Conservation (phyloP, 2,797 vertebrate genomes). For the Galago senegalensis region DNA sequence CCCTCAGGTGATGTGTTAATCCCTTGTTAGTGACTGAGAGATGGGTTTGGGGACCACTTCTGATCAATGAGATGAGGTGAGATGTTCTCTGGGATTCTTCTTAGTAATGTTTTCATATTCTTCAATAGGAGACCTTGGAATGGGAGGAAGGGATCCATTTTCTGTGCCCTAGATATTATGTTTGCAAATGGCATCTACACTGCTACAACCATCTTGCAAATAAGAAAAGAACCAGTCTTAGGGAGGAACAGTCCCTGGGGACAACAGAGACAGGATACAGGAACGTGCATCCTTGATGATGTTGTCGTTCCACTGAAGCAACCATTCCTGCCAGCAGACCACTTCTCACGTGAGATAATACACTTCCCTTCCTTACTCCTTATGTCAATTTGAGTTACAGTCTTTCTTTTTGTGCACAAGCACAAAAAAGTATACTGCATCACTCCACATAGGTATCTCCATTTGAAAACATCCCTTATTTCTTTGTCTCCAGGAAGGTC, state of each 20-base stretch:
- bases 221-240: slow-evolving; percentile 34
- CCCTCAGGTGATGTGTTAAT: background rate
- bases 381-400: background rate
- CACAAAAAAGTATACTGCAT: background rate
- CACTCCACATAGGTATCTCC: background rate
- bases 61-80: background rate
- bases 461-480: background rate
- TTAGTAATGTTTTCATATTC: slow-evolving; percentile 9
- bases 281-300: background rate
- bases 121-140: slow-evolving; percentile 28
- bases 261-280: background rate
- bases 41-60: background rate
- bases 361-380: slow-evolving; percentile 2
- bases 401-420: background rate
- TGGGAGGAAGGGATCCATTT: background rate
- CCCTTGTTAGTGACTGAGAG: slow-evolving; percentile 32
- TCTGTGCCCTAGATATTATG: slow-evolving; percentile 27
- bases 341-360: background rate
- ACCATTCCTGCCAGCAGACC: background rate
- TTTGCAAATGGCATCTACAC: background rate
- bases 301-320: background rate
- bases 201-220: background rate
- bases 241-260: background rate
- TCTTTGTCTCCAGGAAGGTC: slow-evolving; percentile 33
- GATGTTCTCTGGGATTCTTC: slow-evolving; percentile 3